These are phyloP conservation scores for Nowickia ferox DNA, from an alignment of 2,888 invertebrate genomes.

Conservation along the genomic window DNA sequence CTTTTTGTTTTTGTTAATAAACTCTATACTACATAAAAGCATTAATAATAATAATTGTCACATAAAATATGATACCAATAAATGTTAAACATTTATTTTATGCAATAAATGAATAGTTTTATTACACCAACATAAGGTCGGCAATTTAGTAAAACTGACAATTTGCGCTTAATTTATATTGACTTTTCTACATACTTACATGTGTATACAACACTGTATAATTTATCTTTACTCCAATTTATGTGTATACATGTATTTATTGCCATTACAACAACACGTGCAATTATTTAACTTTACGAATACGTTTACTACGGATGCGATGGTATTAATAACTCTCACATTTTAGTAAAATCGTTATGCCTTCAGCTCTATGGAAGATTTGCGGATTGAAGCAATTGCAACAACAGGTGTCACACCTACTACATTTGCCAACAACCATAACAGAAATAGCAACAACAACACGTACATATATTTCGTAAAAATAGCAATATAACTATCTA, in stretches of 20 bases:
- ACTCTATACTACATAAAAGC: not conserved
- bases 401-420: slow-evolving; percentile 70
- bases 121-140: slow-evolving; percentile 43
- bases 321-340: slow-evolving; percentile 65
- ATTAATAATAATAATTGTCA: slow-evolving; percentile 25
- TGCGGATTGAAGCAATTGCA: slow-evolving; percentile 50
- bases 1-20: not conserved
- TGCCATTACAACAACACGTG: not conserved
- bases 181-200: slow-evolving; percentile 3
- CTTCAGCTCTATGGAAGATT: slow-evolving; percentile 53
- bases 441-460: slow-evolving; percentile 34
- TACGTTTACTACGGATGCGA: not conserved
- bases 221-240: slow-evolving; percentile 28
- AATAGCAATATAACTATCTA: not conserved
- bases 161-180: slow-evolving; percentile 53
- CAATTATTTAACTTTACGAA: slow-evolving; percentile 12
- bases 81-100: slow-evolving; percentile 54
- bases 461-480: not conserved
- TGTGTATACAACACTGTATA: not conserved
- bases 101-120: slow-evolving; percentile 43
- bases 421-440: slow-evolving; percentile 28
- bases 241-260: slow-evolving; percentile 1
- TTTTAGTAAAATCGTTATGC: slow-evolving; percentile 63
- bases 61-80: slow-evolving; percentile 46
- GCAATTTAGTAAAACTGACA: slow-evolving; percentile 54